These are phyloP conservation scores for Xiphophorus birchmanni DNA, from an alignment of 2,797 vertebrate genomes.

Conservation along the genomic window DNA sequence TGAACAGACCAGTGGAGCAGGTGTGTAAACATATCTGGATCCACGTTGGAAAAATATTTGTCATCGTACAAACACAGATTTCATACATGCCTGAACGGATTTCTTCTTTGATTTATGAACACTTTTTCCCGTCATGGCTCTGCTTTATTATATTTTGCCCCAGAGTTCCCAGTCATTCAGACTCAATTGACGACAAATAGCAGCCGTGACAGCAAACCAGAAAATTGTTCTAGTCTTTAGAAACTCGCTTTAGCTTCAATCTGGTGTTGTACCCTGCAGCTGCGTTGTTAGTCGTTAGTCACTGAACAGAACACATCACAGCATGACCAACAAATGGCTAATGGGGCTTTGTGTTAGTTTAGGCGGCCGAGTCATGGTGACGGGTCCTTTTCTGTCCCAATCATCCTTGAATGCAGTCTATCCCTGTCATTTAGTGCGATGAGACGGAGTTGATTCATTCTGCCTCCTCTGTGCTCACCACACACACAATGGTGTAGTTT, in stretches of 20 bases:
- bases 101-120: slow-evolving; percentile 16
- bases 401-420: slow-evolving; percentile 4
- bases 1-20: background rate
- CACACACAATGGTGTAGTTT: background rate
- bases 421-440: background rate
- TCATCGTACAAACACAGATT: slow-evolving; percentile 8
- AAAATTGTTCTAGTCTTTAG: background rate
- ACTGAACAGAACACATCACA: background rate
- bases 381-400: background rate
- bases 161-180: slow-evolving; percentile 6
- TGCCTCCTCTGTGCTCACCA: background rate
- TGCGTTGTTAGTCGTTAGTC: background rate
- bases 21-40: slow-evolving; percentile 14
- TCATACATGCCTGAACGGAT: slow-evolving; percentile 1
- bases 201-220: slow-evolving; percentile 9
- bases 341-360: slow-evolving; percentile 2
- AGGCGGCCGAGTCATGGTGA: background rate
- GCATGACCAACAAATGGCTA: slow-evolving; percentile 1
- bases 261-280: background rate
- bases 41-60: background rate
- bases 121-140: background rate
- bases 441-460: background rate
- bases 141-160: slow-evolving; percentile 7
- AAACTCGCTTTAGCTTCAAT: background rate
- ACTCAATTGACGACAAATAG: slow-evolving; percentile 5